These are phyloP conservation scores for Orthosia gothica DNA, from an alignment of 2,888 invertebrate genomes.

Conservation along the genomic window DNA sequence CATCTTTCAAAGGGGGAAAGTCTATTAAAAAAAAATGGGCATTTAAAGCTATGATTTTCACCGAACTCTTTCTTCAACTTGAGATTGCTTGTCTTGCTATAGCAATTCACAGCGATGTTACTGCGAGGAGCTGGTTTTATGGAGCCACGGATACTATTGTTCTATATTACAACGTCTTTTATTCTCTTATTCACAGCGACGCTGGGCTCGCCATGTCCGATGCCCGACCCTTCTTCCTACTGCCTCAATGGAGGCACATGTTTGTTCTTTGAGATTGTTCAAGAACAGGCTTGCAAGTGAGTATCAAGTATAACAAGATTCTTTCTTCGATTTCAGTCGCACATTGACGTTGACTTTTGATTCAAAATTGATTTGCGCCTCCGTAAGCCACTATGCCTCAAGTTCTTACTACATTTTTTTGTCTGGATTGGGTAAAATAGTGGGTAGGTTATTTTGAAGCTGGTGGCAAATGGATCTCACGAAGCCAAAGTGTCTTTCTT, in stretches of 20 bases:
- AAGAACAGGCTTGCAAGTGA: constrained; percentile 97
- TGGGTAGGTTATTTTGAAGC: too few species aligned
- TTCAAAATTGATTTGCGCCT: background rate
- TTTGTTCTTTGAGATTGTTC: constrained; percentile 95
- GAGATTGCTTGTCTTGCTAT: background rate
- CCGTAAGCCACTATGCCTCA: background rate
- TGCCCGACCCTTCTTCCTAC: constrained; percentile 93
- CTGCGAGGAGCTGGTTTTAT: background rate
- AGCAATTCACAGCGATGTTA: background rate
- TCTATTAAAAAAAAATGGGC: too few species aligned
- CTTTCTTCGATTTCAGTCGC: background rate
- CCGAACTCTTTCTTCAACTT: background rate
- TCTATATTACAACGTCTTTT: background rate
- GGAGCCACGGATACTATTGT: background rate
- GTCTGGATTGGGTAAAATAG: background rate
- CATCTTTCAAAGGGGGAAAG: too few species aligned
- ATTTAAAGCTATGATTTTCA: background rate
- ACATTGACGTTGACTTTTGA: background rate
- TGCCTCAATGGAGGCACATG: constrained; percentile 98
- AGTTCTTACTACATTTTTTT: background rate
- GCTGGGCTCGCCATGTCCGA: constrained; percentile 93
- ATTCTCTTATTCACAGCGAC: constrained; percentile 77
- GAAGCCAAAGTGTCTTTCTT: background rate
- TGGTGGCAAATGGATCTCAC: background rate
- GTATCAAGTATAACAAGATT: constrained; percentile 76